Evolutionary conservation across 2,797 vertebrate genomes (phyloP).

Genomic region (Decapterus maruadsi): DNA sequence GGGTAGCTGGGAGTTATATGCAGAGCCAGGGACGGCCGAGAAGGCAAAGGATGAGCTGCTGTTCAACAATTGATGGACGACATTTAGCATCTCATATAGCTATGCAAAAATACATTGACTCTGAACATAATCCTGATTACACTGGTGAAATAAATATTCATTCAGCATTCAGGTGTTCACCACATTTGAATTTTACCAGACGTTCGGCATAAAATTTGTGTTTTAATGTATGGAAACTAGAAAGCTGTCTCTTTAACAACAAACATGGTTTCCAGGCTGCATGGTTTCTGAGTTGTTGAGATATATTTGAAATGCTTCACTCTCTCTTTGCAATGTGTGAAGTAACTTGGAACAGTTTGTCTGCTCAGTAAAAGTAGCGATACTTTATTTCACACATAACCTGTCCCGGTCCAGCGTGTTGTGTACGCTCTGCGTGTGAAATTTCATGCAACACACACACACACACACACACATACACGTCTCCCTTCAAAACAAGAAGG

Average conservation of each 20-base stretch:
- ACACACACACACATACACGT: conserved; percentile 11
- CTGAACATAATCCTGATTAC: too few relatives aligned
- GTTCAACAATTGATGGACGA: too few relatives aligned
- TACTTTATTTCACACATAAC: conserved; percentile 12
- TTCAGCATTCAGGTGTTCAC: too few relatives aligned
- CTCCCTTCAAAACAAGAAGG: conserved; percentile 43
- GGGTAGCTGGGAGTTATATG: too few relatives aligned
- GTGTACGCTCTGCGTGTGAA: conserved; percentile 24
- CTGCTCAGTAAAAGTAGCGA: neutral
- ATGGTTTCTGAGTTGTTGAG: neutral
- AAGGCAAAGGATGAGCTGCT: too few relatives aligned
- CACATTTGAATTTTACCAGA: neutral
- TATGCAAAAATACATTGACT: too few relatives aligned
- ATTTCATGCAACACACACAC: conserved; percentile 2
- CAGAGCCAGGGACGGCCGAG: too few relatives aligned
- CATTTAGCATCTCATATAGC: too few relatives aligned
- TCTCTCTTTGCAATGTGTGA: neutral
- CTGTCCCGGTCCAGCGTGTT: neutral
- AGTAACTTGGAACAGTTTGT: neutral
- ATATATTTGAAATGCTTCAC: too few relatives aligned
- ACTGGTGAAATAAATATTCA: too few relatives aligned
- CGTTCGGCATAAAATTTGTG: neutral
- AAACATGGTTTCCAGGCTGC: neutral
- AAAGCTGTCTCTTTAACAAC: neutral
- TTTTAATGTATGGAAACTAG: neutral